Conservation (phyloP, 1,140 invertebrate species). For the Cataglyphis hispanica region DNA sequence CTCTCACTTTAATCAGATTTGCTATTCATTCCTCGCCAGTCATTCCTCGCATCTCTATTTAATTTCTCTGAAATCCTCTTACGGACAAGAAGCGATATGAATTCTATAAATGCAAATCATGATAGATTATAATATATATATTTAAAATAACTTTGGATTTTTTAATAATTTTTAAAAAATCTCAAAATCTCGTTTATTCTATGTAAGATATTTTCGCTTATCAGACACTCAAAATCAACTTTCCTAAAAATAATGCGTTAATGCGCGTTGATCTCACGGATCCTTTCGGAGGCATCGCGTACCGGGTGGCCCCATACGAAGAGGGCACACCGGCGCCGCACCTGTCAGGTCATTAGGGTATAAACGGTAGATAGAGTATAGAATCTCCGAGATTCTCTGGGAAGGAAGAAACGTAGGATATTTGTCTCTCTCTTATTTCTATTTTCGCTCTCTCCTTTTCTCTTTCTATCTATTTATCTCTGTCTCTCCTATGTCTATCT, state of each 20-base stretch:
- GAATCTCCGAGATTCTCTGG: conserved; percentile 49
- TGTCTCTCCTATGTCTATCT: not conserved
- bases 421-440: conserved; percentile 39
- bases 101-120: conserved; percentile 10
- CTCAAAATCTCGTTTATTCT: not conserved
- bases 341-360: conserved; percentile 86
- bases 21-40: conserved; percentile 18
- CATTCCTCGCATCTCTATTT: not conserved
- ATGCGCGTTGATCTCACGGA: conserved; percentile 55
- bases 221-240: conserved; percentile 6
- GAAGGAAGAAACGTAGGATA: conserved; percentile 57
- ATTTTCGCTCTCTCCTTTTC: conserved; percentile 20
- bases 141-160: not conserved
- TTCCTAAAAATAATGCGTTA: conserved; percentile 47
- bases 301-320: conserved; percentile 74
- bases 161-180: conserved; percentile 1
- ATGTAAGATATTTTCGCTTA: not conserved
- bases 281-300: conserved; percentile 71
- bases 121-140: conserved; percentile 12
- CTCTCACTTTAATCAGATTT: conserved; percentile 42
- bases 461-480: conserved; percentile 1
- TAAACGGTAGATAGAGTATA: conserved; percentile 79
- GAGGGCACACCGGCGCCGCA: conserved; percentile 77
- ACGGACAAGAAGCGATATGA: not conserved
- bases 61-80: conserved; percentile 32